These are phyloP conservation scores for Limanda limanda DNA, from an alignment of 2,113 vertebrate genomes.

Conservation along the genomic window DNA sequence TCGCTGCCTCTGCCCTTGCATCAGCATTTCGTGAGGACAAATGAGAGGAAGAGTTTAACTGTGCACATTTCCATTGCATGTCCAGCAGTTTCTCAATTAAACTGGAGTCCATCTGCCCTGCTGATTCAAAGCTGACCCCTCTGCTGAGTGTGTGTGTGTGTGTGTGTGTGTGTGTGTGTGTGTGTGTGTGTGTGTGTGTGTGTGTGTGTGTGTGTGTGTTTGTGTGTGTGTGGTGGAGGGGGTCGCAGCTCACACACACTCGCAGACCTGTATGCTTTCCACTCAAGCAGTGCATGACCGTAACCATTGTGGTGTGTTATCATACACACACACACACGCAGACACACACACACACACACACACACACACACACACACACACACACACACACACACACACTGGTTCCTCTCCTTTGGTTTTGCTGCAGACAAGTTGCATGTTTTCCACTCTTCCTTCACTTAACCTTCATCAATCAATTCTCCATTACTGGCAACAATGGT, in stretches of 20 bases:
- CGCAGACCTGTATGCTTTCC: neutral
- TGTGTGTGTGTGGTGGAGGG: neutral
- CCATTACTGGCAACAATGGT: neutral
- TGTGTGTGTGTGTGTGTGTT: neutral
- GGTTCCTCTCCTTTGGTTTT: neutral
- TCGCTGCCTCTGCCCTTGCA: constrained; percentile 74
- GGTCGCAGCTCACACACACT: neutral
- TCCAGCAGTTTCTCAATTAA: constrained; percentile 81
- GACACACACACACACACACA: neutral
- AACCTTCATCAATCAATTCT: constrained; percentile 1
- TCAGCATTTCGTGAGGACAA: constrained; percentile 82
- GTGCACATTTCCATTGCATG: constrained; percentile 72
- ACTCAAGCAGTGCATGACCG: constrained; percentile 21
- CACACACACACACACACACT: neutral
- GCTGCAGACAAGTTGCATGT: neutral
- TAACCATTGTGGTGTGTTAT: constrained; percentile 13
- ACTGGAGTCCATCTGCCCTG: constrained; percentile 56
- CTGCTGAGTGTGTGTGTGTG: constrained; percentile 7
- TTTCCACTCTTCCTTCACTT: neutral
- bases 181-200: neutral
- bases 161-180: neutral
- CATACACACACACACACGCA: neutral
- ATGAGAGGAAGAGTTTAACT: constrained; percentile 79
- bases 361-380: neutral
- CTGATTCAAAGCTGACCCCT: constrained; percentile 59